A percentile compares a stretch with the other conserved stretches of the same genome.
Evolutionary conservation across 2,888 invertebrate species (phyloP).

Genomic region (Glaucopsyche alexis): DNA sequence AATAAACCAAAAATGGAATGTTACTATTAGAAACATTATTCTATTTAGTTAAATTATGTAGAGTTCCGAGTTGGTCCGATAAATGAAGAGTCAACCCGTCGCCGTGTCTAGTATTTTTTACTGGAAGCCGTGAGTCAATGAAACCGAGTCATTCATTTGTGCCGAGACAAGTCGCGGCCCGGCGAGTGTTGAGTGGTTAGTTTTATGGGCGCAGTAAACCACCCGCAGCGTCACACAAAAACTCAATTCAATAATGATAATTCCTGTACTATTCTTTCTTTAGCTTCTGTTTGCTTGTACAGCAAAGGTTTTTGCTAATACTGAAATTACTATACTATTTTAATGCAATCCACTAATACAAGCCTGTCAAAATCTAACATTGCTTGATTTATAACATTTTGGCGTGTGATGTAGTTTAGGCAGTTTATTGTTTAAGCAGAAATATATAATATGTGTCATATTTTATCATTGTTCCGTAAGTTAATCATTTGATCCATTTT

Average conservation of each 20-base stretch:
- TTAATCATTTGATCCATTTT: no score
- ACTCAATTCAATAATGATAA: slow-evolving; percentile 10
- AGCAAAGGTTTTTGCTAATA: background rate
- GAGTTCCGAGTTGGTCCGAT: background rate
- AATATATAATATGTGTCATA: no score
- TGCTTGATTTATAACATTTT: no score
- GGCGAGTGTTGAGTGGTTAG: slow-evolving; percentile 57
- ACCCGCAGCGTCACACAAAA: slow-evolving; percentile 58
- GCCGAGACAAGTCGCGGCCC: slow-evolving; percentile 55
- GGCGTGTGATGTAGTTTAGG: no score
- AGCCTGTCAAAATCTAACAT: no score
- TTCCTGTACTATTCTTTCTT: slow-evolving; percentile 8
- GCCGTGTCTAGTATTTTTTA: slow-evolving; percentile 15
- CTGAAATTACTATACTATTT: background rate
- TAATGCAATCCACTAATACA: background rate
- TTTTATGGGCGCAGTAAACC: slow-evolving; percentile 68
- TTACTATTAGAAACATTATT: no score
- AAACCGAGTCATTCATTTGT: slow-evolving; percentile 44
- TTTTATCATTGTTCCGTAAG: no score
- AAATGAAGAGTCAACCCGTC: background rate
- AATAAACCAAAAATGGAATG: no score
- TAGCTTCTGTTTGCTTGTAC: slow-evolving; percentile 14
- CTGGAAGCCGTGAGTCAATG: slow-evolving; percentile 50
- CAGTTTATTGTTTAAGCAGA: no score
- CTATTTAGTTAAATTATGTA: background rate